Conservation (phyloP, 2,888 invertebrate species). For the Melanotus villosus region DNA sequence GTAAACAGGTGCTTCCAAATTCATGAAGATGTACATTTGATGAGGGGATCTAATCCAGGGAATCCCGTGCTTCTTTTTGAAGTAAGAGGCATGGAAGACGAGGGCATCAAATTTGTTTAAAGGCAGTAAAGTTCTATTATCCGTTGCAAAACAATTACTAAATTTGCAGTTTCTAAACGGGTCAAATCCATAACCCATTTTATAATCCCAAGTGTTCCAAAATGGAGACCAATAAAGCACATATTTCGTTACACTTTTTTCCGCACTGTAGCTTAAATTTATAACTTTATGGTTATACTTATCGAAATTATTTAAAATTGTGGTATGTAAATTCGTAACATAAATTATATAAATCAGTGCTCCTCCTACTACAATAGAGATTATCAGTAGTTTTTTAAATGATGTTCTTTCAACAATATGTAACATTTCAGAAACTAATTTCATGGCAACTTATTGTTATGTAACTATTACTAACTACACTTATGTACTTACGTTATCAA, state of each 20-base stretch:
- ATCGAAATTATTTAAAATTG: too few species aligned
- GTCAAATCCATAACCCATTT: constrained; percentile 50
- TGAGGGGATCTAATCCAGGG: constrained; percentile 62
- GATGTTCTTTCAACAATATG: too few species aligned
- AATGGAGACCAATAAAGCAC: constrained; percentile 57
- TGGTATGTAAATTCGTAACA: too few species aligned
- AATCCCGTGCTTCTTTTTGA: constrained; percentile 49
- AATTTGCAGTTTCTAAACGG: constrained; percentile 61
- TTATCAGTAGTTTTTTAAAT: too few species aligned
- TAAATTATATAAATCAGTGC: too few species aligned
- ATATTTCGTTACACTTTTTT: constrained; percentile 32
- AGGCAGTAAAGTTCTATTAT: constrained; percentile 60
- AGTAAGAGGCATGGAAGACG: constrained; percentile 69
- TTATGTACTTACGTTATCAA: too few species aligned
- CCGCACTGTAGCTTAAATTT: too few species aligned
- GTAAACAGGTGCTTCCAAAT: constrained; percentile 68
- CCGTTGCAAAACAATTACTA: constrained; percentile 68
- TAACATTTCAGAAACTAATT: too few species aligned
- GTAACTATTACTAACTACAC: too few species aligned
- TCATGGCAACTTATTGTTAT: too few species aligned
- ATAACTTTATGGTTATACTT: too few species aligned
- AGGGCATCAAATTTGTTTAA: constrained; percentile 70
- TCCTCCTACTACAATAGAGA: too few species aligned
- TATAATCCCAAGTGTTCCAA: constrained; percentile 47
- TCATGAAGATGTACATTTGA: constrained; percentile 70